Conservation (phyloP, 2,888 invertebrate genomes). For the Vanessa cardui region DNA sequence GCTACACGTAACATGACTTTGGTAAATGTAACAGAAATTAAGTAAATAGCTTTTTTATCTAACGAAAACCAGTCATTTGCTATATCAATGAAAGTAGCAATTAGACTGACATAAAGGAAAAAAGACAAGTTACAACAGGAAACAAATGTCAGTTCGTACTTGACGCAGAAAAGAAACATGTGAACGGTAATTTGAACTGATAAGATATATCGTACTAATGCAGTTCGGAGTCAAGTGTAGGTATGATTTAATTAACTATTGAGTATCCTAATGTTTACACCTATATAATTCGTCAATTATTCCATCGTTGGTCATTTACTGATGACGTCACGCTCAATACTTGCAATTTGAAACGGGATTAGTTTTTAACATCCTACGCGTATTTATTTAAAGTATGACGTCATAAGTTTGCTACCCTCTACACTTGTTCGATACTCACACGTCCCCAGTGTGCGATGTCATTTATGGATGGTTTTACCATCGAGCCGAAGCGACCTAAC, state of each 20-base stretch:
- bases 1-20: neutral
- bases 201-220: constrained; percentile 29
- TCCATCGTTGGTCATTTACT: no score
- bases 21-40: constrained; percentile 19
- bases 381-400: no score
- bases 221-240: constrained; percentile 14
- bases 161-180: constrained; percentile 37
- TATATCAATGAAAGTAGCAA: constrained; percentile 35
- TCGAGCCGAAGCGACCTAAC: no score
- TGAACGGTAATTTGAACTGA: constrained; percentile 31
- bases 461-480: no score
- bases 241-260: constrained; percentile 24
- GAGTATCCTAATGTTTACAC: neutral
- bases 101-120: constrained; percentile 31
- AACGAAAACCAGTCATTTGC: constrained; percentile 32
- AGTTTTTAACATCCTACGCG: no score
- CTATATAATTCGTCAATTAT: no score
- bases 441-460: no score
- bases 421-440: no score
- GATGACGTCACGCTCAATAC: no score
- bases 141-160: constrained; percentile 33
- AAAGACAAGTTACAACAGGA: constrained; percentile 33
- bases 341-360: no score
- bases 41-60: constrained; percentile 34
- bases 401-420: no score